phyloP scores from a whole-genome alignment of 1,140 invertebrate genomes.

The Luehdorfia chinensis region DNA sequence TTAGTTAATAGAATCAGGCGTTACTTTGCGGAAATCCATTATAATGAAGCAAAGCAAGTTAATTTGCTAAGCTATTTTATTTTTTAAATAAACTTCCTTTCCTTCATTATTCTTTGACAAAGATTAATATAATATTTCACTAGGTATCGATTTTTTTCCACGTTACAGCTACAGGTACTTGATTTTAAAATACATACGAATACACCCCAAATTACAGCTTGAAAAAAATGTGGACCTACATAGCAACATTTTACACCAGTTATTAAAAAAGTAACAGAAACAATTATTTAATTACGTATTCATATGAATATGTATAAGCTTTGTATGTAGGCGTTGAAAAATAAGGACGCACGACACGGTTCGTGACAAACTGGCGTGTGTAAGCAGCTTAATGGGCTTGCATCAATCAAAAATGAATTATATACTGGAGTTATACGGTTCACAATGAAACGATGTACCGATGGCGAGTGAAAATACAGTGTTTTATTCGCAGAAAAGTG shows the following conservation, averaged over 20 bases:
- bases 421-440: slow-evolving; percentile 17
- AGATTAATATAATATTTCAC: background rate
- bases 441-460: slow-evolving; percentile 13
- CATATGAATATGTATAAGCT: slow-evolving; percentile 18
- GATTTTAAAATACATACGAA: background rate
- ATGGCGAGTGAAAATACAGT: slow-evolving; percentile 4
- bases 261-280: slow-evolving; percentile 16
- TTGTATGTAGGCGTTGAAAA: slow-evolving; percentile 29
- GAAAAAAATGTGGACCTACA: slow-evolving; percentile 4
- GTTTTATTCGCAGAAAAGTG: slow-evolving; percentile 21
- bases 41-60: too few relatives aligned
- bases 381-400: slow-evolving; percentile 17
- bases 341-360: slow-evolving; percentile 53
- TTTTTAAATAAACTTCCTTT: too few relatives aligned
- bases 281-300: slow-evolving; percentile 18
- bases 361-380: slow-evolving; percentile 53
- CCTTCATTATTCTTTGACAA: too few relatives aligned
- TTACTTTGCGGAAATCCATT: too few relatives aligned
- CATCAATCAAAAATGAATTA: slow-evolving; percentile 19
- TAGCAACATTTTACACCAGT: slow-evolving; percentile 10
- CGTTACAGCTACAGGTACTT: background rate
- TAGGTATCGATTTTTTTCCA: too few relatives aligned
- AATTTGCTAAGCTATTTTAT: too few relatives aligned
- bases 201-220: background rate
- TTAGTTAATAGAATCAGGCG: too few relatives aligned